phyloP scores from a whole-genome alignment of 2,888 invertebrate species.

The Saturnia japonica region DNA sequence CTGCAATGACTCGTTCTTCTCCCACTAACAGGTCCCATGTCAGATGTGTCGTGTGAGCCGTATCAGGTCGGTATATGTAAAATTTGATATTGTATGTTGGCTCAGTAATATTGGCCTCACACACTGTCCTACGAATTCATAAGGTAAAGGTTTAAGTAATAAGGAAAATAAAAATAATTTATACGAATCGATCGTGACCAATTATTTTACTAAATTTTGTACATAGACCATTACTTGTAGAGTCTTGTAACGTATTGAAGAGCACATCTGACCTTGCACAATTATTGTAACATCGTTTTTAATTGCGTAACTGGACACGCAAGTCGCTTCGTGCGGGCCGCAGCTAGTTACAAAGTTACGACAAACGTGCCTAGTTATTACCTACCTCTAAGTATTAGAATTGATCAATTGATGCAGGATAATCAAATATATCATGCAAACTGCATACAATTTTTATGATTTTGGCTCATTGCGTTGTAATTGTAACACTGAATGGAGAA shows the following conservation, averaged over 20 bases:
- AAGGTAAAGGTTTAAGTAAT: neutral
- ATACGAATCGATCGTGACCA: conserved; percentile 8
- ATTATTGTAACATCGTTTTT: conserved; percentile 36
- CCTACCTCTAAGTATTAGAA: neutral
- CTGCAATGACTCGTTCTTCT: too few species aligned
- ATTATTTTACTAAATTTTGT: conserved; percentile 9
- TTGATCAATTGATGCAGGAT: neutral
- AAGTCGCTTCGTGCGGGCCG: conserved; percentile 26
- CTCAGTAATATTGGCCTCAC: neutral
- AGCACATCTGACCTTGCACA: conserved; percentile 36
- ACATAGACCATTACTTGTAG: conserved; percentile 18
- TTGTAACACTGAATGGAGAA: too few species aligned
- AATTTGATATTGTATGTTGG: too few species aligned
- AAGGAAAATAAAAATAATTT: neutral
- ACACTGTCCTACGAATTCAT: neutral
- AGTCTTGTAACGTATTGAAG: conserved; percentile 18
- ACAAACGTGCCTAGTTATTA: conserved; percentile 11
- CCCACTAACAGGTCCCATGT: too few species aligned
- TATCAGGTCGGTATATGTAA: too few species aligned
- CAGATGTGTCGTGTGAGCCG: too few species aligned
- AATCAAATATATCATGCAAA: neutral
- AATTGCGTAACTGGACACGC: conserved; percentile 38
- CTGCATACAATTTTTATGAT: neutral
- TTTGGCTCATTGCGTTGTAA: too few species aligned
- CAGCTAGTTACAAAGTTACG: conserved; percentile 12